A percentile compares a stretch with the other conserved stretches of the same genome.
Conservation (phyloP, 2,888 invertebrate genomes). For the Harpalus rufipes region DNA sequence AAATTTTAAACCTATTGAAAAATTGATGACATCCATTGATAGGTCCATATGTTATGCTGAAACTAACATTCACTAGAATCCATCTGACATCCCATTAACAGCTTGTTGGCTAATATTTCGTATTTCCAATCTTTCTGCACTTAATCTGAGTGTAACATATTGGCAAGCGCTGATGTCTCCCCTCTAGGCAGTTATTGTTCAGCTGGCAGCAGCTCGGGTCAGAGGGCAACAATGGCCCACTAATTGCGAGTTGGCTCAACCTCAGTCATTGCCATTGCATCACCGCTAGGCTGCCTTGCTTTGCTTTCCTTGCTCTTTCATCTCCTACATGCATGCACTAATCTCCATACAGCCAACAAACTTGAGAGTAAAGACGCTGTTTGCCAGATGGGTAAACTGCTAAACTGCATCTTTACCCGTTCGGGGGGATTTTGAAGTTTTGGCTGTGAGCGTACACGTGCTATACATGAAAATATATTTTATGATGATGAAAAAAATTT, state of each 20-base stretch:
- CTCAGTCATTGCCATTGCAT: slow-evolving; percentile 50
- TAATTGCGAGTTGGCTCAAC: slow-evolving; percentile 57
- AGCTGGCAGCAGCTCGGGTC: slow-evolving; percentile 63
- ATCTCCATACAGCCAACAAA: too few relatives aligned
- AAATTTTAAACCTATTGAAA: too few relatives aligned
- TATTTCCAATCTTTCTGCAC: not conserved
- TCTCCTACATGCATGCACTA: not conserved
- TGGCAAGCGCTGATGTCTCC: slow-evolving; percentile 4
- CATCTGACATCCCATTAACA: not conserved
- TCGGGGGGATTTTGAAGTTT: too few relatives aligned
- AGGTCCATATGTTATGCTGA: too few relatives aligned
- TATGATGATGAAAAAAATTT: too few relatives aligned
- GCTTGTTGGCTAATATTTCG: not conserved
- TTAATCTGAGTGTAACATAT: not conserved
- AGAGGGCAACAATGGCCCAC: slow-evolving; percentile 65
- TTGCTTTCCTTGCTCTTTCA: slow-evolving; percentile 48
- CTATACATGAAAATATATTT: too few relatives aligned
- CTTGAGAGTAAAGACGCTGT: too few relatives aligned
- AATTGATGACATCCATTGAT: too few relatives aligned
- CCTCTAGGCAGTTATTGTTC: slow-evolving; percentile 52
- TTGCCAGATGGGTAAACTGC: too few relatives aligned
- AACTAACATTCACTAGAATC: too few relatives aligned
- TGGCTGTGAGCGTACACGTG: too few relatives aligned
- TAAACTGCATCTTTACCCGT: too few relatives aligned
- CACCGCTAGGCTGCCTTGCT: slow-evolving; percentile 9